Evolutionary conservation across 2,113 vertebrate species (phyloP).

Genomic region (Guaruba guarouba): DNA sequence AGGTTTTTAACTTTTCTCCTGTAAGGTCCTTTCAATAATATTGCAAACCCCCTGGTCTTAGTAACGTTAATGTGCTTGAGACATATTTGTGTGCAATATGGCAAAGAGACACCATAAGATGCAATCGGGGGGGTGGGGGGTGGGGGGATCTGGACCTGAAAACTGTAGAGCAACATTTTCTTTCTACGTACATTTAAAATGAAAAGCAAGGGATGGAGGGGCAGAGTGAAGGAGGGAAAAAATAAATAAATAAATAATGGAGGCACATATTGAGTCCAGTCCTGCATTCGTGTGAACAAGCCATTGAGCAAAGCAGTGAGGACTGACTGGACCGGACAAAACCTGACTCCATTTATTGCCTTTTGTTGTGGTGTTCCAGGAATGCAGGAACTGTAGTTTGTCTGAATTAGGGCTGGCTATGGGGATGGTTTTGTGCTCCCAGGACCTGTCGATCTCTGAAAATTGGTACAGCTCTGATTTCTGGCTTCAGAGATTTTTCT

Average conservation of each 20-base stretch:
- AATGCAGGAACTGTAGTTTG: constrained; percentile 29
- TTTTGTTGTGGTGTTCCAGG: constrained; percentile 38
- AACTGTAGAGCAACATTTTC: not conserved
- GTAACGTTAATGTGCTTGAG: not conserved
- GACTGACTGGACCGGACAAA: constrained; percentile 41
- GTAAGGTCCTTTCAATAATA: not conserved
- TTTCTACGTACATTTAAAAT: not conserved
- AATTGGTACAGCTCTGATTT: not conserved
- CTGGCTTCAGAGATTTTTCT: not conserved
- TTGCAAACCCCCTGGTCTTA: not conserved
- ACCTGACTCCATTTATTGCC: constrained; percentile 33
- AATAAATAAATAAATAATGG: not conserved
- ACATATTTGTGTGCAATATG: not conserved
- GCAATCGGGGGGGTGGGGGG: not conserved
- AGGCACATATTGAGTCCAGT: not conserved
- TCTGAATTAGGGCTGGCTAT: not conserved
- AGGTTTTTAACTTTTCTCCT: constrained; percentile 20
- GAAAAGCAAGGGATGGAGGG: not conserved
- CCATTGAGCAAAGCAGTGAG: not conserved
- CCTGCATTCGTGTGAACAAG: not conserved
- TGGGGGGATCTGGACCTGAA: not conserved
- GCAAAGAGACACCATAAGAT: not conserved
- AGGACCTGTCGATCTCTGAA: constrained; percentile 9
- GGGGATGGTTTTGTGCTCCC: not conserved
- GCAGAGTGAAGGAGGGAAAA: not conserved